phyloP scores from a whole-genome alignment of 2,888 invertebrate species.

The Parasteatoda lunata region DNA sequence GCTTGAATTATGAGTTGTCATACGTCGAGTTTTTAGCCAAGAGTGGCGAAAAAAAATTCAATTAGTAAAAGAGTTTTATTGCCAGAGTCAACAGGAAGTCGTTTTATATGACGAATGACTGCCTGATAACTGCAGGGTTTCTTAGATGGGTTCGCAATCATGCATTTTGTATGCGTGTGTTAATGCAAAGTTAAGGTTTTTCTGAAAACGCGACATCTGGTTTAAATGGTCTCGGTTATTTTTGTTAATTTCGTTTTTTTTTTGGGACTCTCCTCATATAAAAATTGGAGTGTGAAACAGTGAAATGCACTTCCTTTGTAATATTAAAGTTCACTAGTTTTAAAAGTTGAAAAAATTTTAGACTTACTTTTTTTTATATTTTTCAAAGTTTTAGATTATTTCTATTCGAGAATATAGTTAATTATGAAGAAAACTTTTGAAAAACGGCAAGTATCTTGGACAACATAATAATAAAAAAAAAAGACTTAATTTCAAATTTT shows the following conservation, averaged over 20 bases:
- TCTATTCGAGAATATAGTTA: too few relatives aligned
- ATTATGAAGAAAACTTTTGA: too few relatives aligned
- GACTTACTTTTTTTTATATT: too few relatives aligned
- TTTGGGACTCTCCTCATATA: neutral
- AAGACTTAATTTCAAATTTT: too few relatives aligned
- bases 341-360: too few relatives aligned
- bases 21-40: neutral
- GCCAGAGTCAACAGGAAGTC: slow-evolving; percentile 62
- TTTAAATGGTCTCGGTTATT: slow-evolving; percentile 3
- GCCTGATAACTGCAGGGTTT: slow-evolving; percentile 12
- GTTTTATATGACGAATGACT: slow-evolving; percentile 49
- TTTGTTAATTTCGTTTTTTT: neutral
- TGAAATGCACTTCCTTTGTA: too few relatives aligned
- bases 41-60: slow-evolving; percentile 48
- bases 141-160: neutral
- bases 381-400: too few relatives aligned
- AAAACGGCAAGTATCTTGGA: too few relatives aligned
- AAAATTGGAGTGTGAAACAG: too few relatives aligned
- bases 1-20: slow-evolving; percentile 1
- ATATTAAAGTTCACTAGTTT: too few relatives aligned
- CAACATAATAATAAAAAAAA: too few relatives aligned
- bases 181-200: neutral
- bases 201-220: slow-evolving; percentile 24
- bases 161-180: slow-evolving; percentile 54
- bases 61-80: slow-evolving; percentile 62